Percentiles rank a stretch among this genome's conserved stretches.
These are phyloP conservation scores for Phalacrocorax brasilianus DNA, from an alignment of 2,113 vertebrate genomes.

Conservation along the genomic window DNA sequence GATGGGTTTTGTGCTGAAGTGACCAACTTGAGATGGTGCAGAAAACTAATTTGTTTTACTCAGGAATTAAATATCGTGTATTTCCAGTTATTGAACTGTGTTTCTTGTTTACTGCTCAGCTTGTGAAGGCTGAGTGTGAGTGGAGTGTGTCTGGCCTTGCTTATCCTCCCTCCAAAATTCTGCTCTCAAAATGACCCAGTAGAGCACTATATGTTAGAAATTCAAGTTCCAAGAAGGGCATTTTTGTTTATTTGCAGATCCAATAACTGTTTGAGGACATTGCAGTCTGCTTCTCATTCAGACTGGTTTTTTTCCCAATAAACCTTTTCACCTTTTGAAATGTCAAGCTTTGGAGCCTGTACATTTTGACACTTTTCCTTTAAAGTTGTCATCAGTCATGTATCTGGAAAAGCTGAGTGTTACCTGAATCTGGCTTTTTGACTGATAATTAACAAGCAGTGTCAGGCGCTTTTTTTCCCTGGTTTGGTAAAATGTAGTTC, in stretches of 20 bases:
- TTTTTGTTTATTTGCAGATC: neutral
- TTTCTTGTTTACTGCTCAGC: neutral
- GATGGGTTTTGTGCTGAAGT: neutral
- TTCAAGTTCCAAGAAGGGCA: neutral
- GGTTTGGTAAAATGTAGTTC: neutral
- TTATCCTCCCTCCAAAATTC: neutral
- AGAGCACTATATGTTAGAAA: neutral
- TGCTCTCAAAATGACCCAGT: neutral
- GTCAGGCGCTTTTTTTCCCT: neutral
- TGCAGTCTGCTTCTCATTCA: neutral
- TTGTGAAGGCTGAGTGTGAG: neutral
- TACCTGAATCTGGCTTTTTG: neutral
- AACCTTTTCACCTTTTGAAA: neutral
- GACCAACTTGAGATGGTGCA: neutral
- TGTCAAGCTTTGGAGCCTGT: neutral
- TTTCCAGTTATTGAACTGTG: neutral
- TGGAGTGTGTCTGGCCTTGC: neutral
- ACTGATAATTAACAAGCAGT: neutral
- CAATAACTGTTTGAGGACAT: neutral
- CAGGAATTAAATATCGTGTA: neutral
- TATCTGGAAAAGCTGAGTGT: neutral
- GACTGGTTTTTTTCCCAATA: neutral
- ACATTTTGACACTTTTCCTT: neutral
- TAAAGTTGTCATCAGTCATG: neutral
- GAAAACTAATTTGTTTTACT: neutral